Evolutionary conservation across 2,888 invertebrate species (phyloP).

Genomic region (Dasysyrphus tricinctus): DNA sequence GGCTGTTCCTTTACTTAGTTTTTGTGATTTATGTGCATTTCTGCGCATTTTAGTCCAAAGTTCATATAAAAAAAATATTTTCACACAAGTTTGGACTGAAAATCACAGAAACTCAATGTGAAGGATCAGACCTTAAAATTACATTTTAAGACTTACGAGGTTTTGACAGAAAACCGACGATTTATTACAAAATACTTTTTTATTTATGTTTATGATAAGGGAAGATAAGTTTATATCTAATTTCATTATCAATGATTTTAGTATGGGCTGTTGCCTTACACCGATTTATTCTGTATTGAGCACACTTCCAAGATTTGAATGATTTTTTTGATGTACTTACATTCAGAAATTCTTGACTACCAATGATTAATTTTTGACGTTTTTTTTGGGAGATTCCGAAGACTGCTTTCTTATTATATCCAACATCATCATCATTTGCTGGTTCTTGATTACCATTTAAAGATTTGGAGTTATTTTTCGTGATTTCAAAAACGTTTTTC

Average conservation of each 20-base stretch:
- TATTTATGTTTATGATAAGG: constrained; percentile 31
- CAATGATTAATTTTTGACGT: constrained; percentile 10
- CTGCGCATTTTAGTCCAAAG: no score
- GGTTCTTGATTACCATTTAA: neutral
- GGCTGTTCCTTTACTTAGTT: no score
- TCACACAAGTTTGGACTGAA: no score
- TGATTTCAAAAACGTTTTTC: neutral
- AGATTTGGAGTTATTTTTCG: neutral
- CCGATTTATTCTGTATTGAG: constrained; percentile 76
- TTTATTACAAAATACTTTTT: neutral
- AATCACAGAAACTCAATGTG: no score
- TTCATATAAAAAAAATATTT: no score
- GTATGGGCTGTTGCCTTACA: constrained; percentile 77
- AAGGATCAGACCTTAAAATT: no score
- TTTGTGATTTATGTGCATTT: no score
- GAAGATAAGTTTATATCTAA: constrained; percentile 77
- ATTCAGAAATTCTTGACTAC: constrained; percentile 7
- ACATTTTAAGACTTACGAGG: no score
- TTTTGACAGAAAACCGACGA: no score
- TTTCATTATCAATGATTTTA: constrained; percentile 75
- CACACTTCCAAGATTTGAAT: constrained; percentile 76
- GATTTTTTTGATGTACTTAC: constrained; percentile 43
- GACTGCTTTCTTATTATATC: neutral
- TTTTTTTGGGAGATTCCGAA: constrained; percentile 33
- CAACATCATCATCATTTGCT: neutral